Conservation (phyloP, 2,888 invertebrate species). For the Oasisia sp. region DNA sequence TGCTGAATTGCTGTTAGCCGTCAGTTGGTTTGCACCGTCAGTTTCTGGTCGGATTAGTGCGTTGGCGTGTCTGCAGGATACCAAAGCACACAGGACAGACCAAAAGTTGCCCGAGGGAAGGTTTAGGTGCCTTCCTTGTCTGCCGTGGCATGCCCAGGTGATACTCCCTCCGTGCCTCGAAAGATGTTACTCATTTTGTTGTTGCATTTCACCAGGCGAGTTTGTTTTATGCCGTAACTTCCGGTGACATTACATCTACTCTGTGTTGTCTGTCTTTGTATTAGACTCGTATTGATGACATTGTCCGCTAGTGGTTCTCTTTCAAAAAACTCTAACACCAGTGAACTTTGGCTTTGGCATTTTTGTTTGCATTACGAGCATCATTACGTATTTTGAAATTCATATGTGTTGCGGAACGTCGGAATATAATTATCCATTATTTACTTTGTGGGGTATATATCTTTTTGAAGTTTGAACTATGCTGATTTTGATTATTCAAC, state of each 20-base stretch:
- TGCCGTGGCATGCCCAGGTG: background rate
- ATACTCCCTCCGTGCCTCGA: background rate
- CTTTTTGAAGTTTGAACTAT: too few species aligned
- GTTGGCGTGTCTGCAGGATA: background rate
- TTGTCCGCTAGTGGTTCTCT: too few species aligned
- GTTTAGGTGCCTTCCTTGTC: background rate
- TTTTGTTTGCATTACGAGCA: too few species aligned
- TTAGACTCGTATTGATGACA: too few species aligned
- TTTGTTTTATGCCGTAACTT: too few species aligned
- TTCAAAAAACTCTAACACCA: too few species aligned
- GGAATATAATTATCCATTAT: too few species aligned
- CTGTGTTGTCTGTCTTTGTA: background rate
- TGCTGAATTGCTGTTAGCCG: background rate
- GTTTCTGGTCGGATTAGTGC: background rate
- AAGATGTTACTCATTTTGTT: background rate
- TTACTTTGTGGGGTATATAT: too few species aligned
- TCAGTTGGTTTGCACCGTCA: background rate
- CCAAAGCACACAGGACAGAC: background rate
- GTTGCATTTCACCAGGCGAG: background rate
- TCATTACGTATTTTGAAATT: too few species aligned
- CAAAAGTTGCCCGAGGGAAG: background rate
- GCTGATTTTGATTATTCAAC: too few species aligned
- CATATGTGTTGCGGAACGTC: too few species aligned
- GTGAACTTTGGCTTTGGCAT: too few species aligned
- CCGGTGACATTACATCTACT: background rate